These are phyloP conservation scores for Octomys mimax DNA, from an alignment of 2,797 vertebrate genomes.

Conservation along the genomic window DNA sequence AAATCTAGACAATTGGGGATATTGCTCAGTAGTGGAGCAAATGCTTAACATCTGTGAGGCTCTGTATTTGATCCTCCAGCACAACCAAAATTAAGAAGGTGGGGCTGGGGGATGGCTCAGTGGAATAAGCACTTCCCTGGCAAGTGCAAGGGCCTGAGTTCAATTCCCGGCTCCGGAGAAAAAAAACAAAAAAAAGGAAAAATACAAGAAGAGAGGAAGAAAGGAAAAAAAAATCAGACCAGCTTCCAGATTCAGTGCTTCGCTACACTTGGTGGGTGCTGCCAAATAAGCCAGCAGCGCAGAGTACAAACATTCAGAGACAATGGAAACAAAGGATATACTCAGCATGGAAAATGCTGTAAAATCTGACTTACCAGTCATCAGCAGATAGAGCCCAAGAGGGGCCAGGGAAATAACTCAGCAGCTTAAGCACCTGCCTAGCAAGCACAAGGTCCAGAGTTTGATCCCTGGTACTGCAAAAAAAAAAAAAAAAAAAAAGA, in stretches of 20 bases:
- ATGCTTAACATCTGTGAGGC: not conserved
- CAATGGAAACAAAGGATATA: constrained; percentile 56
- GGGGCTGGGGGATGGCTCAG: too few relatives aligned
- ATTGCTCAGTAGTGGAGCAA: not conserved
- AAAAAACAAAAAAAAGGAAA: not conserved
- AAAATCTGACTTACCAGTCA: constrained; percentile 25
- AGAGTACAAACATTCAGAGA: constrained; percentile 55
- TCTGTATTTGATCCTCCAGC: not conserved
- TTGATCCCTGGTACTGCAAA: too few relatives aligned
- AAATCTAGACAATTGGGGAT: not conserved
- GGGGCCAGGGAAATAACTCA: too few relatives aligned
- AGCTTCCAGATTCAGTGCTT: constrained; percentile 39
- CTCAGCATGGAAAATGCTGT: not conserved
- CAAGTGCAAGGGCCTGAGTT: too few relatives aligned
- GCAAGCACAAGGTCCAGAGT: too few relatives aligned
- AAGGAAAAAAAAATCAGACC: constrained; percentile 44
- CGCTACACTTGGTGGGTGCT: not conserved
- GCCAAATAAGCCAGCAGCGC: constrained; percentile 49
- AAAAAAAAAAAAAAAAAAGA: too few relatives aligned
- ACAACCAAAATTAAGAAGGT: not conserved
- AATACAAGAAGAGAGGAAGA: not conserved
- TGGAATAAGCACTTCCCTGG: too few relatives aligned
- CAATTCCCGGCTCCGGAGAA: too few relatives aligned
- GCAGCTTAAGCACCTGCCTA: too few relatives aligned
- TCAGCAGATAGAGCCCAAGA: constrained; percentile 15